Conservation (phyloP, 2,888 invertebrate genomes). For the Girardia tigrina region DNA sequence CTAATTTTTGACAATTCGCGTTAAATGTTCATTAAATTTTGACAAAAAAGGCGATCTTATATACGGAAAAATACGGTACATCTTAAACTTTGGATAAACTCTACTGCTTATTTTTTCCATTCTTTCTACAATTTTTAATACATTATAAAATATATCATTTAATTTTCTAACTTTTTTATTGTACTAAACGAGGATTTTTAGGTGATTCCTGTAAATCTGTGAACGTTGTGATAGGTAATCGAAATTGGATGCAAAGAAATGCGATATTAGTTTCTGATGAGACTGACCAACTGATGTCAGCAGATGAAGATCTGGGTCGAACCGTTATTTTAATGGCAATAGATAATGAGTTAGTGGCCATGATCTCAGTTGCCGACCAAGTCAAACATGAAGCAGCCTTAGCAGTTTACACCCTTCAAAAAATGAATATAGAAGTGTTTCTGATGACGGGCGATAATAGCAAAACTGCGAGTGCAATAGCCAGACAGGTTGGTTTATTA, state of each 20-base stretch:
- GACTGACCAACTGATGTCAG: constrained; percentile 56
- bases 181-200: too few relatives aligned
- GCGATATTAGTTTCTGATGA: constrained; percentile 60
- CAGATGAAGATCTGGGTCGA: constrained; percentile 71
- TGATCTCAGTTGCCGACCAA: constrained; percentile 78
- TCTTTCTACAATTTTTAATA: too few relatives aligned
- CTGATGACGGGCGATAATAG: constrained; percentile 89
- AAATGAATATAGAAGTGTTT: constrained; percentile 80
- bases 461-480: constrained; percentile 82
- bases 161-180: background rate
- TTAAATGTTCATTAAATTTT: too few relatives aligned
- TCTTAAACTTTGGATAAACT: too few relatives aligned
- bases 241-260: constrained; percentile 88
- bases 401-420: constrained; percentile 75
- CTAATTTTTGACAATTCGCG: too few relatives aligned
- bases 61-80: too few relatives aligned
- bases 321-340: constrained; percentile 80
- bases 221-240: constrained; percentile 69
- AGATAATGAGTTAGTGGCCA: constrained; percentile 66
- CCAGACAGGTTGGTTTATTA: constrained; percentile 72
- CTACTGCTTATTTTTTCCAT: too few relatives aligned
- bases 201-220: background rate
- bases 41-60: too few relatives aligned
- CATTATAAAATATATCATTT: too few relatives aligned
- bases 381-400: constrained; percentile 90